Evolutionary conservation across 2,797 vertebrate species (phyloP).

Genomic region (Ptychobarbus kaznakovi): DNA sequence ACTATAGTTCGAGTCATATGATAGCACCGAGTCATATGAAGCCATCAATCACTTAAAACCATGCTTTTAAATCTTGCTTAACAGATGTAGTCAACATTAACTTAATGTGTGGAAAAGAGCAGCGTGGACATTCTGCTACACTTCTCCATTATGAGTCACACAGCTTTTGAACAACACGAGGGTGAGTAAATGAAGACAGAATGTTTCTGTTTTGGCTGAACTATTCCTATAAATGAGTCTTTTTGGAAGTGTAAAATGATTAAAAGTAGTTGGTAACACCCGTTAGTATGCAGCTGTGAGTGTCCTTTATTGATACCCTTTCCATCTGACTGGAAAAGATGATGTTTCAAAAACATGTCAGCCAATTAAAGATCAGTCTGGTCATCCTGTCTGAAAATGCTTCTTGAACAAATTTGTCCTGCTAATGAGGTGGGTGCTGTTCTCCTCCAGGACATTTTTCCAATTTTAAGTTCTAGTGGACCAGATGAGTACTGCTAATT

Average conservation of each 20-base stretch:
- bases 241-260: conserved; percentile 20
- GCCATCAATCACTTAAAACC: not conserved
- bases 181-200: not conserved
- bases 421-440: conserved; percentile 49
- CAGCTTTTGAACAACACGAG: conserved; percentile 4
- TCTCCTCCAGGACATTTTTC: conserved; percentile 49
- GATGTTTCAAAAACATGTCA: conserved; percentile 35
- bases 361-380: conserved; percentile 52
- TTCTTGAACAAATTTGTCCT: conserved; percentile 53
- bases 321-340: conserved; percentile 22
- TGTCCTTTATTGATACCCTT: conserved; percentile 41
- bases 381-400: conserved; percentile 44
- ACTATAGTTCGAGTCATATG: not conserved
- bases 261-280: not conserved
- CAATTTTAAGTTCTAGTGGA: conserved; percentile 50
- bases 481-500: conserved; percentile 39
- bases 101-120: not conserved
- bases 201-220: not conserved
- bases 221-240: not conserved
- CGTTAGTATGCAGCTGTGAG: not conserved
- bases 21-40: not conserved
- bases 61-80: not conserved
- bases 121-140: not conserved
- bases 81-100: not conserved
- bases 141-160: not conserved